Conservation (phyloP, 2,888 invertebrate genomes). For the Brassicogethes aeneus region DNA sequence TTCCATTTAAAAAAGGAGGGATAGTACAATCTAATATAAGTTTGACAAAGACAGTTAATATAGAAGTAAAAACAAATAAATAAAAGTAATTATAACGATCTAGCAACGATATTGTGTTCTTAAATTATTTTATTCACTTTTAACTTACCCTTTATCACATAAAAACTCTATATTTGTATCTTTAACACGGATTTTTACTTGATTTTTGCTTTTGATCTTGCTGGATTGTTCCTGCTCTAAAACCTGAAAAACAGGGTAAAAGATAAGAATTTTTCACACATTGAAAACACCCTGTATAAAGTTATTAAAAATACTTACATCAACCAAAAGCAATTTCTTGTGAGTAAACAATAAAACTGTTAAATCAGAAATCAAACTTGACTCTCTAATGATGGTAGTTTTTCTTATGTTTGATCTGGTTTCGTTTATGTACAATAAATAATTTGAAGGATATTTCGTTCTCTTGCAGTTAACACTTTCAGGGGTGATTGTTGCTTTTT, state of each 20-base stretch:
- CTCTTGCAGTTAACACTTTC: conserved; percentile 57
- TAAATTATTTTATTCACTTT: neutral
- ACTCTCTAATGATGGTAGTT: conserved; percentile 48
- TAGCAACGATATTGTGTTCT: no score
- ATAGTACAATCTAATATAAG: no score
- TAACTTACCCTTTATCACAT: conserved; percentile 39
- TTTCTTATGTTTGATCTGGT: conserved; percentile 47
- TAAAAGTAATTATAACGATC: no score
- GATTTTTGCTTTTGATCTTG: conserved; percentile 17
- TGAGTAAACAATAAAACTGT: conserved; percentile 48
- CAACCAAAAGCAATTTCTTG: no score
- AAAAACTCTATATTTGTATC: conserved; percentile 35
- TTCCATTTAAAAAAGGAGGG: no score
- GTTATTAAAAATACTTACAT: no score
- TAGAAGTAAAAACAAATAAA: no score
- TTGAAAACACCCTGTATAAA: no score
- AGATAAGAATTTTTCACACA: neutral
- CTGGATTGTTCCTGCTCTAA: conserved; percentile 7
- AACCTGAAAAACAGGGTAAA: neutral
- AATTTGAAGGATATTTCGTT: conserved; percentile 38
- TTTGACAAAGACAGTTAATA: no score
- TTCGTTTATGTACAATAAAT: conserved; percentile 50
- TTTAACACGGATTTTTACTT: conserved; percentile 32
- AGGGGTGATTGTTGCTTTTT: conserved; percentile 48
- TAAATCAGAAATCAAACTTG: conserved; percentile 50